These are phyloP conservation scores for Tragelaphus scriptus DNA, from an alignment of 2,113 vertebrate genomes.

Conservation along the genomic window DNA sequence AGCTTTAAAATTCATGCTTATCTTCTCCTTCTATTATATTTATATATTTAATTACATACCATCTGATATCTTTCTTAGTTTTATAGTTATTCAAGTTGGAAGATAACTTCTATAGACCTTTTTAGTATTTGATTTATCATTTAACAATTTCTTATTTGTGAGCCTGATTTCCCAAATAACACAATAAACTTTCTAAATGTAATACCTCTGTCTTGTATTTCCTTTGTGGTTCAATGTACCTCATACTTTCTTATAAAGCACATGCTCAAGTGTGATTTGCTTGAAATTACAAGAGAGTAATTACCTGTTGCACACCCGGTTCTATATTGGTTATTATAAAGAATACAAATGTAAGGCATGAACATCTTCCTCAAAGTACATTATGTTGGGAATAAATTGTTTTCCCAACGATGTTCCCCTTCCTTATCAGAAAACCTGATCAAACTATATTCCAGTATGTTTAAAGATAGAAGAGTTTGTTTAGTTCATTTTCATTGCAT, in stretches of 20 bases:
- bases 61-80: background rate
- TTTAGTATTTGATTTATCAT: background rate
- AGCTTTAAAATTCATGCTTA: background rate
- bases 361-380: background rate
- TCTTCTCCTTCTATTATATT: background rate
- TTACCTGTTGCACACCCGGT: background rate
- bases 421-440: background rate
- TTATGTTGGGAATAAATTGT: background rate
- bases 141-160: background rate
- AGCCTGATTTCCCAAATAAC: background rate
- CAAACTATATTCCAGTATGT: background rate
- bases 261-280: background rate
- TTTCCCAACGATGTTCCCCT: background rate
- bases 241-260: background rate
- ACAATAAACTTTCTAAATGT: background rate
- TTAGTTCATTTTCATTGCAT: slow-evolving; percentile 16
- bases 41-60: background rate
- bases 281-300: background rate
- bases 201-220: background rate
- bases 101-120: background rate
- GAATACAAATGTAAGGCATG: background rate
- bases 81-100: background rate
- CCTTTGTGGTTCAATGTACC: background rate
- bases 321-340: background rate
- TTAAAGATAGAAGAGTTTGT: background rate